Percentiles rank a stretch among this genome's conserved stretches.
These are phyloP conservation scores for Brachyhypopomus gauderio DNA, from an alignment of 2,113 vertebrate genomes.

Conservation along the genomic window DNA sequence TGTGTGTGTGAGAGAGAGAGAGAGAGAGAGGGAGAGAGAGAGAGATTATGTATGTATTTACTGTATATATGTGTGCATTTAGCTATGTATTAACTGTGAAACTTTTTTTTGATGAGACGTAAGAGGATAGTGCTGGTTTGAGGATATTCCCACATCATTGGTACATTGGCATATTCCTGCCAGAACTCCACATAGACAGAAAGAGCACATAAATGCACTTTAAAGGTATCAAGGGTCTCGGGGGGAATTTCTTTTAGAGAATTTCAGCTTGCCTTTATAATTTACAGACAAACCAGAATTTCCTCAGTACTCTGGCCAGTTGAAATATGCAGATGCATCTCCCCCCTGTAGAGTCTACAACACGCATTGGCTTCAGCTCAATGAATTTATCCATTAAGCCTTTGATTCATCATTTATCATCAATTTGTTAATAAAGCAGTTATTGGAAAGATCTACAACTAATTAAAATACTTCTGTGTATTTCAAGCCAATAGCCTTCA, in stretches of 20 bases:
- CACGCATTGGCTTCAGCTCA: conserved; percentile 26
- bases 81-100: too few relatives aligned
- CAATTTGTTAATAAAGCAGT: conserved; percentile 54
- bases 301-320: conserved; percentile 8
- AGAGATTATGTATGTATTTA: too few relatives aligned
- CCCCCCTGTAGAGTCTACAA: conserved; percentile 31
- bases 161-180: neutral
- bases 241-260: neutral
- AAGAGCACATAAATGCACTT: neutral
- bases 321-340: conserved; percentile 25
- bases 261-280: neutral
- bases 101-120: too few relatives aligned
- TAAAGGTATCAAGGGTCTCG: neutral
- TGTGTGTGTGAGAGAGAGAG: too few relatives aligned
- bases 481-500: neutral
- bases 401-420: conserved; percentile 64
- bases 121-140: neutral
- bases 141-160: neutral
- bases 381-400: conserved; percentile 39
- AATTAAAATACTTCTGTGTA: conserved; percentile 57
- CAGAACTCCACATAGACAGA: neutral
- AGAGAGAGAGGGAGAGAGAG: too few relatives aligned
- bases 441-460: conserved; percentile 46
- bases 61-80: too few relatives aligned
- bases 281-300: conserved; percentile 3